These are phyloP conservation scores for Euzetes globulus DNA, from an alignment of 2,888 invertebrate species.

Conservation along the genomic window DNA sequence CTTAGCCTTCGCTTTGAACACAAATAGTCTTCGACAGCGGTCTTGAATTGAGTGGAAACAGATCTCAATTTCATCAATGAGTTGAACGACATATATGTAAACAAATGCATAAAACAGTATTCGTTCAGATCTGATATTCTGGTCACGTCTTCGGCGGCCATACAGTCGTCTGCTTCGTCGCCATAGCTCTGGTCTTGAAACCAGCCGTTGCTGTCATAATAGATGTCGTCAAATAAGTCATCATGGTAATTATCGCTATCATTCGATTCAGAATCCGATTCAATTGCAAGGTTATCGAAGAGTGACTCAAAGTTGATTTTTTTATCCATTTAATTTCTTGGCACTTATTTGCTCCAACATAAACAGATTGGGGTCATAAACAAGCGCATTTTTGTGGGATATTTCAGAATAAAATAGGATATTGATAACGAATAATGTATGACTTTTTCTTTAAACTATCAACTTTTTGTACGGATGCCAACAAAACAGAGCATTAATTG, in stretches of 20 bases:
- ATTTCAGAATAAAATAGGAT: no score
- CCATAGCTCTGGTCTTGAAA: background rate
- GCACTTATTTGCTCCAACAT: background rate
- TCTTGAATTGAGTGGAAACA: background rate
- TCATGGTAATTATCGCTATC: no score
- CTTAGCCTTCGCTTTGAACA: background rate
- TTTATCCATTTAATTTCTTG: background rate
- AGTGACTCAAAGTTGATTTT: background rate
- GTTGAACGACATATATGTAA: background rate
- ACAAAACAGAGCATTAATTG: background rate
- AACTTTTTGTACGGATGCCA: background rate
- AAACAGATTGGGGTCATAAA: background rate
- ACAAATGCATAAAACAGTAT: slow-evolving; percentile 22
- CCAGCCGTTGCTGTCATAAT: background rate
- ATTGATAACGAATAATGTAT: no score
- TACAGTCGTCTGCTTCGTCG: background rate
- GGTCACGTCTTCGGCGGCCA: background rate
- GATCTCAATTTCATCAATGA: background rate
- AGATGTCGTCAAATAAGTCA: background rate
- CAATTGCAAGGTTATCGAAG: background rate
- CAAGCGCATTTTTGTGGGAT: background rate
- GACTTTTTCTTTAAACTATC: no score
- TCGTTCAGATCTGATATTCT: slow-evolving; percentile 6
- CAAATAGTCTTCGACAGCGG: background rate
- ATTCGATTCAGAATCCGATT: background rate